phyloP scores from a whole-genome alignment of 2,888 invertebrate genomes.

The Mythimna vitellina region DNA sequence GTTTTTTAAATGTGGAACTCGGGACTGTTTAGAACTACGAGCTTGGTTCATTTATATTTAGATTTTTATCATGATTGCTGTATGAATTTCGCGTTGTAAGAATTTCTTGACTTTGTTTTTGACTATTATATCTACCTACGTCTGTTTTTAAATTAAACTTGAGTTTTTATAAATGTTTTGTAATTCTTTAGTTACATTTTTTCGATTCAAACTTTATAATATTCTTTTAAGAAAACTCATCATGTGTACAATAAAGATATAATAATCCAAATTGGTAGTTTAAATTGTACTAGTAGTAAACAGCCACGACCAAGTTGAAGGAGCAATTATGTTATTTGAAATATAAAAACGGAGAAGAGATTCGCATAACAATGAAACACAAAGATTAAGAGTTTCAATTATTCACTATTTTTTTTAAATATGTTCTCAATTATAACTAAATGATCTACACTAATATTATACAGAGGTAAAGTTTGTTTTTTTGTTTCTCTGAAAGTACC shows the following conservation, averaged over 20 bases:
- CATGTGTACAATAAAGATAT: neutral
- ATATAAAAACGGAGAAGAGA: neutral
- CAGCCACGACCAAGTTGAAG: neutral
- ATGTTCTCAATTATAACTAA: too few relatives aligned
- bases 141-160: conserved; percentile 9
- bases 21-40: conserved; percentile 45
- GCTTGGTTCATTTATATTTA: conserved; percentile 43
- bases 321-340: neutral
- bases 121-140: neutral
- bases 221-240: neutral
- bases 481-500: too few relatives aligned
- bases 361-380: neutral
- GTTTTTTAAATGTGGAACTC: conserved; percentile 54
- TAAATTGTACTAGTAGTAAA: neutral
- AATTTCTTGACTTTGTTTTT: conserved; percentile 3
- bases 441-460: too few relatives aligned
- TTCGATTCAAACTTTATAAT: neutral
- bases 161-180: neutral
- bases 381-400: neutral
- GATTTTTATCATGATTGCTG: conserved; percentile 22
- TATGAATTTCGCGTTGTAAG: neutral
- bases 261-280: too few relatives aligned
- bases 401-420: neutral
- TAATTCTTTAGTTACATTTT: neutral
- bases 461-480: too few relatives aligned